A percentile compares a stretch with the other conserved stretches of the same genome.
Evolutionary conservation across 2,113 vertebrate genomes (phyloP).

Genomic region (Xiphorhynchus elegans): DNA sequence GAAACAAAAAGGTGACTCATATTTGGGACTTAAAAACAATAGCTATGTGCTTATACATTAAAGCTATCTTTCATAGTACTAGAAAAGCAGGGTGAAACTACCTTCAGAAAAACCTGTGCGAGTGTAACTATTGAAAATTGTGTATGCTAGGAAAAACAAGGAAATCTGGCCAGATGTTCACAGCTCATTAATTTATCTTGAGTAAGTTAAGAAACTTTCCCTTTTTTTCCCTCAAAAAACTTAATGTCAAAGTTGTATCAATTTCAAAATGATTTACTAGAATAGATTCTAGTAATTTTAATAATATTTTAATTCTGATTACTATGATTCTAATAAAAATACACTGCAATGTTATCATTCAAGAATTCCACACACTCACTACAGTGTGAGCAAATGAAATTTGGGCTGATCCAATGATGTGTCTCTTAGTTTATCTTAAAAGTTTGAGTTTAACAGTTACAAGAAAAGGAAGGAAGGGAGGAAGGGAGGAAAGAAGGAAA

Average conservation of each 20-base stretch:
- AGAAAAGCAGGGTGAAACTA: not conserved
- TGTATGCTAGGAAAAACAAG: not conserved
- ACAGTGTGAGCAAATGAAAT: not conserved
- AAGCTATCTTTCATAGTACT: not conserved
- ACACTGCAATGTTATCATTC: not conserved
- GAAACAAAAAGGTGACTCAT: not conserved
- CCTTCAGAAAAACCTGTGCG: not conserved
- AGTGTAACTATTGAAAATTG: not conserved
- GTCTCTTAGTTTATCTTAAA: not conserved
- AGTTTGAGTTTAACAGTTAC: not conserved
- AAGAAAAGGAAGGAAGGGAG: not conserved
- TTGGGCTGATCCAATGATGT: not conserved
- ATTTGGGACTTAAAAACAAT: not conserved
- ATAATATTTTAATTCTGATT: no score
- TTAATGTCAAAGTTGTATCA: not conserved
- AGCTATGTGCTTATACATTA: not conserved
- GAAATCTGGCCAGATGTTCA: not conserved
- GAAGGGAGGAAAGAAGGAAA: not conserved
- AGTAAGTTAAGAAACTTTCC: not conserved
- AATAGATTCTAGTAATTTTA: not conserved
- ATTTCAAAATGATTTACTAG: not conserved
- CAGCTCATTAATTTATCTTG: not conserved
- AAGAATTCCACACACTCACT: not conserved
- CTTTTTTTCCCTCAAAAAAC: not conserved
- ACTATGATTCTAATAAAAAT: not conserved